Percentiles rank a stretch among this genome's conserved stretches.
Conservation (phyloP, 2,797 vertebrate species). For the Enteromius radiatus region DNA sequence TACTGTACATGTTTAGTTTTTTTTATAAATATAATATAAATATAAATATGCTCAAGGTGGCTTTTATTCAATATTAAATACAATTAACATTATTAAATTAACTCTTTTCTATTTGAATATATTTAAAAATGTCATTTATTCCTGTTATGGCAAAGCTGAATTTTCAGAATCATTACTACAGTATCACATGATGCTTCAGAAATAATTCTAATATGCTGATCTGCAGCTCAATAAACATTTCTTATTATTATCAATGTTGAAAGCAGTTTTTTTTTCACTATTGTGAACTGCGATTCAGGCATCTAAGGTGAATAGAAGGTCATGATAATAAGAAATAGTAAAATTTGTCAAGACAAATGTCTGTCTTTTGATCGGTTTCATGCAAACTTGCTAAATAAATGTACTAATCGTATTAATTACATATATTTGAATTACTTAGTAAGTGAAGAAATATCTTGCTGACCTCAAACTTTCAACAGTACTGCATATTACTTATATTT, state of each 20-base stretch:
- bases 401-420: background rate
- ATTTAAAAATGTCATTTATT: background rate
- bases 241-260: background rate
- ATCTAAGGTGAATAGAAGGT: background rate
- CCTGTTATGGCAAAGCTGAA: background rate
- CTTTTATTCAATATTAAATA: background rate
- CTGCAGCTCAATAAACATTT: background rate
- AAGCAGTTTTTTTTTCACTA: background rate
- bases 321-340: background rate
- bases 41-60: background rate
- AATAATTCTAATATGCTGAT: slow-evolving; percentile 1
- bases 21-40: background rate
- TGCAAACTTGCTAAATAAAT: background rate
- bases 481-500: background rate
- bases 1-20: background rate
- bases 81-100: background rate
- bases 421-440: no score
- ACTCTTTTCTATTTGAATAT: background rate
- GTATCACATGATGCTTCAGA: no score
- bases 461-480: background rate
- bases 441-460: background rate
- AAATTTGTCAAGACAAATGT: background rate
- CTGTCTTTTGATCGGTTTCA: background rate
- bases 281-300: background rate
- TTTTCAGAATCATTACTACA: background rate